phyloP scores from a whole-genome alignment of 1,140 invertebrate genomes.

The Drosophila auraria region DNA sequence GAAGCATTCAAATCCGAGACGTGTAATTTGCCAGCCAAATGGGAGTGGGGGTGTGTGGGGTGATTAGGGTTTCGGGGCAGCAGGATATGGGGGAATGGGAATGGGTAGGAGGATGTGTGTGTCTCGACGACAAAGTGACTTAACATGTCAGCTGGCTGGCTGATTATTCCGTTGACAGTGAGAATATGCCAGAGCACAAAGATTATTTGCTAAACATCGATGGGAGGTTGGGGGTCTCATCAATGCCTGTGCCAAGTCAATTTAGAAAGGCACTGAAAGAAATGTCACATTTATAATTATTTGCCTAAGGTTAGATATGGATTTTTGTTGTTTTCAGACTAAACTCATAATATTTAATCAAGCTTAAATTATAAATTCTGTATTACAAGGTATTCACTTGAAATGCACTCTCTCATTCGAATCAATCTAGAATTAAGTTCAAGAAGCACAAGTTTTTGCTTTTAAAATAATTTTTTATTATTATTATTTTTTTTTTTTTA shows the following conservation, averaged over 20 bases:
- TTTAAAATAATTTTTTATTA: not conserved
- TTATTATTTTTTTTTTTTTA: no score
- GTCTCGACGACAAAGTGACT: conserved; percentile 66
- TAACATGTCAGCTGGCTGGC: conserved; percentile 70
- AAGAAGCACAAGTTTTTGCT: no score
- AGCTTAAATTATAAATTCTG: no score
- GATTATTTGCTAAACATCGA: conserved; percentile 42
- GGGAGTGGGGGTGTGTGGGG: conserved; percentile 10
- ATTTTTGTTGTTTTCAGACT: no score
- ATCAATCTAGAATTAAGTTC: no score
- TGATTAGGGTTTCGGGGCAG: conserved; percentile 2
- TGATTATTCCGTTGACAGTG: conserved; percentile 73
- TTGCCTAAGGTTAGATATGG: no score
- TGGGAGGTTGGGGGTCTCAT: conserved; percentile 28
- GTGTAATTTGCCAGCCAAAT: conserved; percentile 59
- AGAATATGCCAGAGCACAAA: conserved; percentile 43
- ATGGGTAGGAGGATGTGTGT: conserved; percentile 11
- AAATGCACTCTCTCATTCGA: no score
- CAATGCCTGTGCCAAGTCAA: conserved; percentile 45
- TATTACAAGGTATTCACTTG: no score
- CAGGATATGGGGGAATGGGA: not conserved
- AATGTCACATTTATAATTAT: not conserved
- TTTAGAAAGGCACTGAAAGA: conserved; percentile 20
- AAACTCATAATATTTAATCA: no score
- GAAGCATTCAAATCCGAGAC: conserved; percentile 62